Evolutionary conservation across 1,140 invertebrate species (phyloP).

Genomic region (Lysiphlebus fabarum): DNA sequence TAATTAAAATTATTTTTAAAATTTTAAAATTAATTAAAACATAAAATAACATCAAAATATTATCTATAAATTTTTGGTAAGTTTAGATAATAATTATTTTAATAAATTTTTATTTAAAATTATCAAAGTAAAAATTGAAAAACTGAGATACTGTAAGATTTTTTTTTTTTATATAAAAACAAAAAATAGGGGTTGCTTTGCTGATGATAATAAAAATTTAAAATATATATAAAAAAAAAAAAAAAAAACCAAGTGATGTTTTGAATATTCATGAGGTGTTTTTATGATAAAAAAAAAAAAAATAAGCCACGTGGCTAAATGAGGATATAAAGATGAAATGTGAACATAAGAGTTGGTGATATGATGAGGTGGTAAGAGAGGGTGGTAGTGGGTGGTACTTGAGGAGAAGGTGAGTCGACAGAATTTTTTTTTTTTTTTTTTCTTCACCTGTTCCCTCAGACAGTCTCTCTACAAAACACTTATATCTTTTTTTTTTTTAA

Average conservation of each 20-base stretch:
- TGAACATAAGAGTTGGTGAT: neutral
- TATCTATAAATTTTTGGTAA: neutral
- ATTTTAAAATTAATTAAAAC: no score
- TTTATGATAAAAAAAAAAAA: neutral
- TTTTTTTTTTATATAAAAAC: no score
- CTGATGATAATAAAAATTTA: neutral
- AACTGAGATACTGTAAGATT: no score
- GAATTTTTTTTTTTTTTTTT: constrained; percentile 4
- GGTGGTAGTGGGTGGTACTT: constrained; percentile 5
- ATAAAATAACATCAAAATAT: no score
- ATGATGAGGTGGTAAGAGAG: neutral
- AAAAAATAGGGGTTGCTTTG: no score
- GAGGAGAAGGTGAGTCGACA: constrained; percentile 38
- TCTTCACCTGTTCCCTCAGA: constrained; percentile 6
- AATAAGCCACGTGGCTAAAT: neutral
- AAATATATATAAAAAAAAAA: neutral
- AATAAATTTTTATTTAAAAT: no score
- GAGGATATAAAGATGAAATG: no score
- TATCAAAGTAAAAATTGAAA: no score
- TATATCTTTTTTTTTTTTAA: constrained; percentile 6
- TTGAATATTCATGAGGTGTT: neutral
- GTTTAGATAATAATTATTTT: neutral
- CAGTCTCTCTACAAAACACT: neutral
- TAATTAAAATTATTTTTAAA: no score
- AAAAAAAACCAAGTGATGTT: neutral